Base-by-base conservation (phyloP, 2,113 vertebrate species). In the Ophiodon elongatus region DNA sequence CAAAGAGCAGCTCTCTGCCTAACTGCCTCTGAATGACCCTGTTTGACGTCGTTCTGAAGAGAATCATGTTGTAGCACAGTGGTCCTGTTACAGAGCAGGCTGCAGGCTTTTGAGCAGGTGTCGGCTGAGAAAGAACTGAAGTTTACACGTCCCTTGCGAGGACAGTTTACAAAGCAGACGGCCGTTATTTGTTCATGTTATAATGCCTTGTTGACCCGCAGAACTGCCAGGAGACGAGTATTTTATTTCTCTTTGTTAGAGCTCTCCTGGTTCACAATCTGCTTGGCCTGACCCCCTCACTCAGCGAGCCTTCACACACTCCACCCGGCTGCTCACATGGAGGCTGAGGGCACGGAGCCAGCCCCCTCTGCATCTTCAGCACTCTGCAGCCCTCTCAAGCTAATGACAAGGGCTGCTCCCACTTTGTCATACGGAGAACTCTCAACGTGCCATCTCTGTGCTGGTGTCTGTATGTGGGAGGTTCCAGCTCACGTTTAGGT, bases 1-100 rank as follows among this genome's bases (percentile, higher is more conserved):
- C 83, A 93, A 93, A 91, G 83, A 83, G 80, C 65, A 25, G 83
- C 81, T 85, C 85, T 90, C 86, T 85, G 83, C 85, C 73, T 66
- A 87, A 82, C 81, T 82, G 80, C 47, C 54, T 85, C 90, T 88
- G 88, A 92, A 83, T 91, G 84, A 90, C 81, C 63, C 72, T 76
- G 89, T 79, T 82, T 88, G 92, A 82, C 68, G 63, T 80, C 21
- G 63, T 54, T 84, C 75, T 84, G 82, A 78, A 83, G 80, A 78
- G 85, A 83, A 66, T 86, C 31, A 5, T 69, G 65, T 77, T 72
- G 64, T 65, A 70, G 39, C 31, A 57, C 62, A 27, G 66, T 35
- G 35, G 62, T 56, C 59, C 63, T 45, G 57, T 66, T 54, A 69
- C 85, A 83, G 87, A 87, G 70, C 74, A 10, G 75, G 69, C 29